These are phyloP conservation scores for Adrianichthys oophorus DNA, from an alignment of 2,797 vertebrate genomes.

Conservation along the genomic window DNA sequence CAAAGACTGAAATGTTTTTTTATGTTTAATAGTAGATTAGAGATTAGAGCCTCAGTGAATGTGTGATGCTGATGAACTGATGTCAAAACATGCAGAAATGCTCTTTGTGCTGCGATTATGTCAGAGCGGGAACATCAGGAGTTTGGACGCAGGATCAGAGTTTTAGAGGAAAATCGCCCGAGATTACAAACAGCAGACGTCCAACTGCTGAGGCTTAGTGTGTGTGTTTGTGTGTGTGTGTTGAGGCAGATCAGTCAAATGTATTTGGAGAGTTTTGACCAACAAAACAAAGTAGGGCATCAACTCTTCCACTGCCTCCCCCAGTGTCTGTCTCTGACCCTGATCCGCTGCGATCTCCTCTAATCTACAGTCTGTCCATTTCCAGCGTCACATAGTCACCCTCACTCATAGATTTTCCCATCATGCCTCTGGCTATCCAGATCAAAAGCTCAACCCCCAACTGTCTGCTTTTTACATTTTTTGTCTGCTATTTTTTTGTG, in stretches of 20 bases:
- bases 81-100: background rate
- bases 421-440: conserved; percentile 35
- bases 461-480: background rate
- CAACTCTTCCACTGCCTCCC: conserved; percentile 6
- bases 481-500: background rate
- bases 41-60: no score
- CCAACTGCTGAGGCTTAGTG: conserved; percentile 31
- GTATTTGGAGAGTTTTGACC: conserved; percentile 12
- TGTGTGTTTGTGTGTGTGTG: conserved; percentile 30
- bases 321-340: conserved; percentile 40
- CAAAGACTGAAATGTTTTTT: background rate
- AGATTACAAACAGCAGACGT: conserved; percentile 37
- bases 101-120: background rate
- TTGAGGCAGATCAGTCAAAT: conserved; percentile 13
- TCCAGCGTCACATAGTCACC: background rate
- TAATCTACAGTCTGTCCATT: conserved; percentile 44
- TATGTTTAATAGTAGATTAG: background rate
- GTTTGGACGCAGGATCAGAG: conserved; percentile 3
- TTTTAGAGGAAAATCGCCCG: conserved; percentile 20
- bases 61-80: background rate
- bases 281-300: conserved; percentile 38
- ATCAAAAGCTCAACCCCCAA: conserved; percentile 8
- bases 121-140: background rate
- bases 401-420: conserved; percentile 39
- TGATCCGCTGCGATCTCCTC: conserved; percentile 55